Evolutionary conservation across 30 jellyfish, hydroid and myxozoan genomes (phyloP), one percentile per base, ranked within the genome.

Genomic region (Mastigias papua): DNA sequence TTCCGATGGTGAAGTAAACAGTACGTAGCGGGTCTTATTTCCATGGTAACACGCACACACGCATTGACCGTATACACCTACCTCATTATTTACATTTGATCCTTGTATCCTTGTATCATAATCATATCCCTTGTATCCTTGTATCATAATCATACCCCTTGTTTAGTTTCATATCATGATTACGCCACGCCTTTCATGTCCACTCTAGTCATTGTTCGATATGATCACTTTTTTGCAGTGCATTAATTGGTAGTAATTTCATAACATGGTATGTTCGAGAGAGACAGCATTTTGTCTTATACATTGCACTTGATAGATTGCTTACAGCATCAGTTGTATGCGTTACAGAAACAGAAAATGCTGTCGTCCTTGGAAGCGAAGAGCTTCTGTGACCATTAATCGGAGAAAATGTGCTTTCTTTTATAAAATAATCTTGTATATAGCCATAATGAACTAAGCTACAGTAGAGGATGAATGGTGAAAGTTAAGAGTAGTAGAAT

Each of bases 11-110:
- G 93, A 73, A 57, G 73, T 27, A 32, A 84, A 84, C 81, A 71
- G 95, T 72, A 86, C 89, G 89, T 76, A 86, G 95, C 75, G 89
- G 63, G 93, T 83, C 87, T 83, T 83, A 83, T 83, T 83, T 37
- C 51, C 49, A 27, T 27, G 74, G 62, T 51, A 3, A 69, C 80
- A 83, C 93, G 86, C 93, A 83, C 84, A 71, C 27, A 69, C 93
- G 76, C 79, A 63, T 3, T 63, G 67, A 10, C 23, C 67, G 27
- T 51, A 4, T 23, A 51, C 67, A 13, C 17, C 27, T 23, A 5
- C 67, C 27, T 51, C 2, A 3, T 3, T 37, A 11, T 3, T 37
- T 6, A 37, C 54, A 37, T 37, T 37, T 37, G 11, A 37, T 37
- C 6, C 11, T 11, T 37, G 11, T 37, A 3, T n/a, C 11, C 54